A percentile compares a stretch with the other conserved stretches of the same genome.
phyloP scores from a whole-genome alignment of 2,113 vertebrate species.

The Cepphus grylle region DNA sequence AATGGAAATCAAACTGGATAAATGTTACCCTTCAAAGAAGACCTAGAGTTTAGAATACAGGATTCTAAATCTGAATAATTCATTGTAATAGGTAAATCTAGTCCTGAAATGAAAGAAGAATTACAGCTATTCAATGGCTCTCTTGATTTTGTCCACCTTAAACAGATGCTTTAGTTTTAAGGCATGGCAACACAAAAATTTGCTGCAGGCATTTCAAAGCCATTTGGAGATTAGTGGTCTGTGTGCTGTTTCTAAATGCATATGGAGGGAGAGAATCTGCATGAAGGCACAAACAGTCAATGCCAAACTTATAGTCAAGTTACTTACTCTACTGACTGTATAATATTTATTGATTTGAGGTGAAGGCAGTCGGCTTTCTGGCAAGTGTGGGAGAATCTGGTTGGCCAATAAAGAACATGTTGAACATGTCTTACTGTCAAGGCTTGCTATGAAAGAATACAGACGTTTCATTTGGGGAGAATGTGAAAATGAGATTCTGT shows the following conservation, averaged over 20 bases:
- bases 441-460: background rate
- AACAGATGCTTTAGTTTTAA: background rate
- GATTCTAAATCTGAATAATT: background rate
- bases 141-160: background rate
- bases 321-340: background rate
- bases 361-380: background rate
- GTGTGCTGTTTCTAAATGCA: background rate
- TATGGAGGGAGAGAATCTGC: background rate
- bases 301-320: background rate
- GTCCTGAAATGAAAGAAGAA: background rate
- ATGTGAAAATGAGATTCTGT: background rate
- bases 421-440: background rate
- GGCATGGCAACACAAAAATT: background rate
- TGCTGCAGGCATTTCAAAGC: background rate
- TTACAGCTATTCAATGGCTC: background rate
- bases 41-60: background rate
- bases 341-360: background rate
- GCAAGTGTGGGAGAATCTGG: background rate
- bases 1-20: background rate
- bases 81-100: background rate
- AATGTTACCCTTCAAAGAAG: background rate
- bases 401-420: background rate
- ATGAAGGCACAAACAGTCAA: background rate
- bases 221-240: background rate
- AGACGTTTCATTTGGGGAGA: background rate